Base-by-base conservation (phyloP, 2,888 invertebrate species). In the Pediacus dermestoides region DNA sequence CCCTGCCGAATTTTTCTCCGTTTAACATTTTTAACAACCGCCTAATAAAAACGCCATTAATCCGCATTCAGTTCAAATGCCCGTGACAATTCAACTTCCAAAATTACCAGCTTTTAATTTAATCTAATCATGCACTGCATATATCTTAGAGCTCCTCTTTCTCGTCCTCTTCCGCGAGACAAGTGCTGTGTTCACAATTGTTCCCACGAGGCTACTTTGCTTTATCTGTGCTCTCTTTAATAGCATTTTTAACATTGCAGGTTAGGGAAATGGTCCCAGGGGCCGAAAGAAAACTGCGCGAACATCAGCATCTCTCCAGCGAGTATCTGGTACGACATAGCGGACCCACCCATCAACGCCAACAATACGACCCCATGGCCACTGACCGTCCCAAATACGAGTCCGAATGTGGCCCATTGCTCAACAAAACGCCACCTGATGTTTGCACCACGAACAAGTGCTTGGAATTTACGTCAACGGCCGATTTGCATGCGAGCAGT, bases 211-310 rank as follows among this genome's bases (percentile, higher is more conserved):
- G n/a, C 6, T 6, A 7, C 6, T 7, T 7, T 7, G n/a, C 21
- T 6, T 18, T 18, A 18, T 18, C 21, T 18, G n/a, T n/a, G 21
- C 21, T 18, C n/a, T 18, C 6, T 25, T 9, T 25, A 26, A 26
- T 26, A 11, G 10, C 4, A 7, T 9, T 26, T 4, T 39, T 40
- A 21, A 41, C 37, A 30, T 52, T 64, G 28, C 56, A 76, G 75
- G 76, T 76, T n/a, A 68, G 76, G 39, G 74, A 75, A 30, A 77
- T 77, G 74, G 78, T 78, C 3, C 77, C 78, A 1, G 78, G 78
- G 1, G 77, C 76, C 1, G 77, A 77, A 46, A 66, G 77, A 23
- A 74, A 75, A 53, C 65, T 76, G 9, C 70, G 74, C 4, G 77
- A 76, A 49, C 75, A 76, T 44, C 72, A 75, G 50, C 70, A 73